Conservation (phyloP, 2,113 vertebrate species). For the Oncorhynchus tshawytscha region DNA sequence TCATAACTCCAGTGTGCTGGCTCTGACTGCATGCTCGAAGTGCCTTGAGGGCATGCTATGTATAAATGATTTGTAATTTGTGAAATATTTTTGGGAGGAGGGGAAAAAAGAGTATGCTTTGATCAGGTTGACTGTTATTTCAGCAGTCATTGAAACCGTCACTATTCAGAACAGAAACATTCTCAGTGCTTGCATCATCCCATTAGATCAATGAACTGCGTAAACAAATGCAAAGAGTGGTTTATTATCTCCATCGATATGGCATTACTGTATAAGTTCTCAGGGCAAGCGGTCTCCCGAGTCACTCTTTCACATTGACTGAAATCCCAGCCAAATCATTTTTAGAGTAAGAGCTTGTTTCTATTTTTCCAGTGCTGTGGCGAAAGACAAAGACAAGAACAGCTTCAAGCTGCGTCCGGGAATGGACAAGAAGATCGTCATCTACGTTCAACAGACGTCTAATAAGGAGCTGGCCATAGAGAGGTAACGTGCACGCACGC, state of each 20-base stretch:
- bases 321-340: too few relatives aligned
- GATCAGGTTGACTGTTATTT: neutral
- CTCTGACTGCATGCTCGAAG: neutral
- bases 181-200: neutral
- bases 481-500: constrained; percentile 75
- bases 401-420: constrained; percentile 97
- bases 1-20: neutral
- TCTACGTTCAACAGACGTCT: constrained; percentile 94
- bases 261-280: neutral
- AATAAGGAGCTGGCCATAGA: constrained; percentile 98
- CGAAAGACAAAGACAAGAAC: constrained; percentile 97
- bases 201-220: neutral
- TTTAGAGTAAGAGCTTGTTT: neutral
- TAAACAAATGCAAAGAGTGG: neutral
- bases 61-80: neutral
- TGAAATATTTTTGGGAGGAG: neutral
- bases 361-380: constrained; percentile 81
- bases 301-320: neutral
- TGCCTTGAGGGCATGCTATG: too few relatives aligned
- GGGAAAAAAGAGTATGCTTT: neutral
- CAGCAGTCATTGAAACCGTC: too few relatives aligned
- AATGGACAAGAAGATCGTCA: constrained; percentile 97
- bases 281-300: neutral
- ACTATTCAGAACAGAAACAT: too few relatives aligned
- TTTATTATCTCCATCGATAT: neutral